phyloP scores from a whole-genome alignment of 2,113 vertebrate species.

The Phalacrocorax pelagicus region DNA sequence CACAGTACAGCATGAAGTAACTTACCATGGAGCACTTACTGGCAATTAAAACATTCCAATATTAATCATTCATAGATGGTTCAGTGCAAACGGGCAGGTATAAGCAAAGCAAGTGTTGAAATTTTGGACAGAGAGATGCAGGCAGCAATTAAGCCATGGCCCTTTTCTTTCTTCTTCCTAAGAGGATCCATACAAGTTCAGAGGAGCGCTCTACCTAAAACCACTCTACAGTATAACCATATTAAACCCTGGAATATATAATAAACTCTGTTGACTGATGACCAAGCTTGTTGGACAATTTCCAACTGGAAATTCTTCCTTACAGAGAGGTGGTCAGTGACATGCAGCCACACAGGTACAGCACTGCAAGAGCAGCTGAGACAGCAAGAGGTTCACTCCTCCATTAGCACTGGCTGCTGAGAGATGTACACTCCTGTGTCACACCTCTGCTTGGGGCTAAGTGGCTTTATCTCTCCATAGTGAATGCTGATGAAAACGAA shows the following conservation, averaged over 20 bases:
- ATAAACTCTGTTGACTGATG: not conserved
- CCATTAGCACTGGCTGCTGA: not conserved
- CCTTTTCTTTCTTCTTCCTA: not conserved
- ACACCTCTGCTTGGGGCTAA: not conserved
- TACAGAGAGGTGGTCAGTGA: not conserved
- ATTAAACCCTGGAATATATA: not conserved
- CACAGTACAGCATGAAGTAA: not conserved
- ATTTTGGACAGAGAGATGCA: not conserved
- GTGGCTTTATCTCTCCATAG: not conserved
- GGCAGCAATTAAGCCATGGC: not conserved
- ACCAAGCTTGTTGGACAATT: not conserved
- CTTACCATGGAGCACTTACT: not conserved
- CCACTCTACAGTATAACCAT: not conserved
- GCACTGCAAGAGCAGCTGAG: not conserved
- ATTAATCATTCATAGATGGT: not conserved
- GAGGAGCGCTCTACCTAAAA: not conserved
- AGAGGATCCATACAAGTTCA: not conserved
- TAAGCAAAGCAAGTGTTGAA: not conserved
- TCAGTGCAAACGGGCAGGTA: not conserved
- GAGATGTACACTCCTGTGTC: not conserved
- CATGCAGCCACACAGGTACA: accelerated
- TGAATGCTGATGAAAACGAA: accelerated
- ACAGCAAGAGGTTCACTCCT: not conserved
- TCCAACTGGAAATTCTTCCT: not conserved
- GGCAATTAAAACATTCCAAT: not conserved